Percentiles rank a stretch among this genome's conserved stretches.
These are phyloP conservation scores for Syrmaticus mikado DNA, from an alignment of 2,113 vertebrate species.

Conservation along the genomic window DNA sequence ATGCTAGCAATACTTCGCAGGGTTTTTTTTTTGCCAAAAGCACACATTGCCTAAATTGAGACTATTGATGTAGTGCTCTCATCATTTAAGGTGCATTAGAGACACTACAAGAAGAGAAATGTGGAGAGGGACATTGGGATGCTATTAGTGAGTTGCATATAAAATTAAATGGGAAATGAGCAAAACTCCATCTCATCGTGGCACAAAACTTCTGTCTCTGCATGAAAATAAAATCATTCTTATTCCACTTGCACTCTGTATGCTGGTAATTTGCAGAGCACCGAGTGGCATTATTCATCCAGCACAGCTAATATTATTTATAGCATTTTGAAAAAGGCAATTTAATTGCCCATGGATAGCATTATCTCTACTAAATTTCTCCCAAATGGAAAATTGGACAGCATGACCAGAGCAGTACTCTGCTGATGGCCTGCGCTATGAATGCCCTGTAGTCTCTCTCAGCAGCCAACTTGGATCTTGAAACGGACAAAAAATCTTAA, in stretches of 20 bases:
- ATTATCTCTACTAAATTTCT: background rate
- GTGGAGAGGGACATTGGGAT: background rate
- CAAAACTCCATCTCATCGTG: background rate
- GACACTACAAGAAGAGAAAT: background rate
- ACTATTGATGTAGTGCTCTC: background rate
- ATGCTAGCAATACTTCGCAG: conserved; percentile 9
- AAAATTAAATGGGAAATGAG: background rate
- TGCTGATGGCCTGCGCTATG: background rate
- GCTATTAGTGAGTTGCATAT: background rate
- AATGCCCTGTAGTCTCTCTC: background rate
- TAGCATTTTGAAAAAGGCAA: background rate
- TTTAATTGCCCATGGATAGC: background rate
- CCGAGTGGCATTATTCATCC: background rate
- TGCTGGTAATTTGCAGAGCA: background rate
- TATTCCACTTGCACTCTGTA: background rate
- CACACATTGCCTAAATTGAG: background rate
- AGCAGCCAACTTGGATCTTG: background rate
- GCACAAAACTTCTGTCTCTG: background rate
- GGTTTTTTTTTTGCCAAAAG: background rate
- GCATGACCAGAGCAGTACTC: background rate
- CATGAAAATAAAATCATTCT: background rate
- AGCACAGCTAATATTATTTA: background rate
- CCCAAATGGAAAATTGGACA: background rate
- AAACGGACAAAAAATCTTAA: background rate
- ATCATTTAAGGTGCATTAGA: background rate